These are phyloP conservation scores for Anguilla marmorata DNA, from an alignment of 2,797 vertebrate genomes.

Conservation along the genomic window DNA sequence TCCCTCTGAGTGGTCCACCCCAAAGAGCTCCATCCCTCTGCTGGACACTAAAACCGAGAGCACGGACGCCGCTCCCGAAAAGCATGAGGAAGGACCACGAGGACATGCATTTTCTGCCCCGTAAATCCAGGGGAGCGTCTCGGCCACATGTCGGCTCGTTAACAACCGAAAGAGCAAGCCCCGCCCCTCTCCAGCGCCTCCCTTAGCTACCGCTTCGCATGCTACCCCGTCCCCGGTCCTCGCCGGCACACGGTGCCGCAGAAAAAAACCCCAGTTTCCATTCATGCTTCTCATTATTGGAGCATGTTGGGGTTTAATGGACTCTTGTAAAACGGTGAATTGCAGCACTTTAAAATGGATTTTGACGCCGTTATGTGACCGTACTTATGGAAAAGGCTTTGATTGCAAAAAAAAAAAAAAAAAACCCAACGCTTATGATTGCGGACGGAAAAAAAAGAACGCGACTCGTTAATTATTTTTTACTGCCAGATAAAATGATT, in stretches of 20 bases:
- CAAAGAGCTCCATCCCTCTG: constrained; percentile 23
- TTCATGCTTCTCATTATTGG: constrained; percentile 75
- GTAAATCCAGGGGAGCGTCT: background rate
- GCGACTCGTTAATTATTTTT: constrained; percentile 81
- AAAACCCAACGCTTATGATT: constrained; percentile 62
- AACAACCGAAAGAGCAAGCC: background rate
- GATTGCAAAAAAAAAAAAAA: constrained; percentile 59
- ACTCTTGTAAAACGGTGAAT: constrained; percentile 78
- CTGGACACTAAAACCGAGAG: background rate
- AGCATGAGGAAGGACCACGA: background rate
- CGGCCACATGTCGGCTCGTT: constrained; percentile 21
- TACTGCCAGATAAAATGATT: constrained; percentile 76
- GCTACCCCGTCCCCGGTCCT: background rate
- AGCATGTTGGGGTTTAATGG: constrained; percentile 78
- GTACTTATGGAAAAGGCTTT: constrained; percentile 70
- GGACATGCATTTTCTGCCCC: background rate
- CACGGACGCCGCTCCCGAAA: background rate
- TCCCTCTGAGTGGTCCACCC: constrained; percentile 53
- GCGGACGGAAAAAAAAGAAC: constrained; percentile 73
- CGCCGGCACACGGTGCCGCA: constrained; percentile 45
- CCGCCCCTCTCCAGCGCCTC: background rate
- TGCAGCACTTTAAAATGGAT: constrained; percentile 79
- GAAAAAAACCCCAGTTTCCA: constrained; percentile 70
- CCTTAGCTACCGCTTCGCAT: background rate
- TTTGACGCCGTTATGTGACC: constrained; percentile 76